A percentile compares a stretch with the other conserved stretches of the same genome.
These are phyloP conservation scores for Burhinus oedicnemus DNA, from an alignment of 2,113 vertebrate genomes.

Conservation along the genomic window DNA sequence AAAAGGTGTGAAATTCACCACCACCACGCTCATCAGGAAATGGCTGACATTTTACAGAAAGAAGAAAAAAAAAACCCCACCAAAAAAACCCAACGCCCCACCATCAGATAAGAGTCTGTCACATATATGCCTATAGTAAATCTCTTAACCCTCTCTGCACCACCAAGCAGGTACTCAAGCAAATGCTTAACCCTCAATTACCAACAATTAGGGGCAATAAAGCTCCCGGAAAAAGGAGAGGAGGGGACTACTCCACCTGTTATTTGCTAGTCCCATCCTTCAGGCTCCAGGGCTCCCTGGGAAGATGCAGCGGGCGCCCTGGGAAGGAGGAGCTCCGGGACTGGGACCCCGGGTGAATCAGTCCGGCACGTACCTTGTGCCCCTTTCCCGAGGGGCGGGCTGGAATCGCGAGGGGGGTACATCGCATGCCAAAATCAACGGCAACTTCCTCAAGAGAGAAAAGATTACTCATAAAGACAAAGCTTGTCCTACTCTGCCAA, in stretches of 20 bases:
- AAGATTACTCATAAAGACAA: background rate
- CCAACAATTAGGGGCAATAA: background rate
- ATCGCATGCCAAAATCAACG: background rate
- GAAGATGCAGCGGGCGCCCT: rapidly evolving
- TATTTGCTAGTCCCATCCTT: background rate
- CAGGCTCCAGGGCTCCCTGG: background rate
- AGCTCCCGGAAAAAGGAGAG: background rate
- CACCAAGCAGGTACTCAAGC: background rate
- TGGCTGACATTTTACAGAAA: conserved; percentile 73
- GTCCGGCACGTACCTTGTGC: rapidly evolving
- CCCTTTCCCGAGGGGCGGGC: rapidly evolving
- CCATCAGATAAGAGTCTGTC: conserved; percentile 49
- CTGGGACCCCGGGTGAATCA: rapidly evolving
- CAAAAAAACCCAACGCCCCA: background rate
- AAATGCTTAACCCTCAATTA: background rate
- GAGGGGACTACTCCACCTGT: background rate
- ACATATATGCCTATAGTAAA: conserved; percentile 6
- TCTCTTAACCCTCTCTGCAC: conserved; percentile 64
- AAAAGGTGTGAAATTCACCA: conserved; percentile 80
- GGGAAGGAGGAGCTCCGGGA: background rate
- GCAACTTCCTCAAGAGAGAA: too few relatives aligned
- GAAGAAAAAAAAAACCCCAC: background rate
- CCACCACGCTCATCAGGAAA: conserved; percentile 72
- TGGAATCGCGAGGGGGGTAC: rapidly evolving
- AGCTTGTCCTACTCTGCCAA: background rate